These are phyloP conservation scores for Drosophila grimshawi DNA, from an alignment of 1,140 invertebrate genomes.

Conservation along the genomic window DNA sequence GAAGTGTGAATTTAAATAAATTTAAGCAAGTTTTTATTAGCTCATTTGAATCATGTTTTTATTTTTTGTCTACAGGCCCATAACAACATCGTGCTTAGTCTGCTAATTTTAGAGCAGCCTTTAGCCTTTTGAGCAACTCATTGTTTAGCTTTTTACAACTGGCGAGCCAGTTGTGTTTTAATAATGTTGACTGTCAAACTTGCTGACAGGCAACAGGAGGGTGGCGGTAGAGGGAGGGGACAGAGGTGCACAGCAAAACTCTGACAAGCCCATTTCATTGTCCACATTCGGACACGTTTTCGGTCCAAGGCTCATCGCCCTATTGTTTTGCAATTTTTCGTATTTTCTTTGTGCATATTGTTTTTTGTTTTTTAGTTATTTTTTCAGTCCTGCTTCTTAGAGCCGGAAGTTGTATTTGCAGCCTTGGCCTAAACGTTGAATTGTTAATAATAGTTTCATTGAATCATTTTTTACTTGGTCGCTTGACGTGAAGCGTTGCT, in stretches of 20 bases:
- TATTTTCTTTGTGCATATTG: slow-evolving; percentile 38
- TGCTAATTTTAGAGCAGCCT: background rate
- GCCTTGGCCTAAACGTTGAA: slow-evolving; percentile 72
- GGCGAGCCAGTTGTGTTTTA: slow-evolving; percentile 37
- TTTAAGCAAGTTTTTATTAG: too few relatives aligned
- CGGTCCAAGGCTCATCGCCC: slow-evolving; percentile 45
- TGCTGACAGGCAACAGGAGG: slow-evolving; percentile 22
- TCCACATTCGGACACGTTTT: slow-evolving; percentile 26
- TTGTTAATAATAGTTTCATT: slow-evolving; percentile 53
- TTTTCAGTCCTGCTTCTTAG: slow-evolving; percentile 25
- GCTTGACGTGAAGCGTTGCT: slow-evolving; percentile 19
- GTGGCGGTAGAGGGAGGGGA: background rate
- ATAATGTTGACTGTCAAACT: slow-evolving; percentile 63
- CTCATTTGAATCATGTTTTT: too few relatives aligned
- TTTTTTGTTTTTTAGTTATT: slow-evolving; percentile 8
- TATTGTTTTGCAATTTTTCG: slow-evolving; percentile 66
- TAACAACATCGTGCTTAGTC: background rate
- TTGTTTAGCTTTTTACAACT: background rate
- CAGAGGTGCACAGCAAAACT: background rate
- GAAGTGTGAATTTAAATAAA: too few relatives aligned
- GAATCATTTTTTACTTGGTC: slow-evolving; percentile 11
- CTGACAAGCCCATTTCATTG: slow-evolving; percentile 31
- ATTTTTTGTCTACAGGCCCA: too few relatives aligned
- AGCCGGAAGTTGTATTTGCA: slow-evolving; percentile 54
- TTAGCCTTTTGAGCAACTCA: background rate